Base-by-base conservation (phyloP, 2,113 vertebrate species). In the Pagrus major region DNA sequence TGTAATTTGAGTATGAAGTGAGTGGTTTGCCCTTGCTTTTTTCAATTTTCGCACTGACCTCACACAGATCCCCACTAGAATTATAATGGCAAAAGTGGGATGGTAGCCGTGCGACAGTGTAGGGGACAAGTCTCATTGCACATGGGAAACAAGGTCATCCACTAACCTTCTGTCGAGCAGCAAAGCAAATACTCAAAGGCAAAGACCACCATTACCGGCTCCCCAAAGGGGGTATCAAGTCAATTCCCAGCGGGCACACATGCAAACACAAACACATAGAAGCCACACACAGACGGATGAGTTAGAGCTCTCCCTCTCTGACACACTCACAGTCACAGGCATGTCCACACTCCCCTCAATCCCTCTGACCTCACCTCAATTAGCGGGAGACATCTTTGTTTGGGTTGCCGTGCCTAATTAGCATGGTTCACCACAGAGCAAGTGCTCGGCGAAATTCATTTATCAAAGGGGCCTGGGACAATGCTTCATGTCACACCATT, bases 101-200 rank as follows among this genome's bases (percentile, higher is more conserved):
- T 64, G 29, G 83, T 58, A 81, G 87, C 84, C n/a, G 11, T 71
- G 78, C 70, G 54, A 39, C 67, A 56, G 74, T 55, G 76, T 49
- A 61, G 42, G 82, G 78, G 76, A 86, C 82, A 78, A 70, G 83
- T 89, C 69, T 78, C 72, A 47, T 67, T 89, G 77, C 85, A 80
- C 89, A 70, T 54, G 71, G 85, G 86, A 86, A 88, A 92, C 85
- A 86, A 91, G 90, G 92, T 91, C 92, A 90, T 75, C 84, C 81
- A 69, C 83, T 80, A 78, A 78, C 90, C 88, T 92, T 87, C 80
- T 77, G 85, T 87, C 39, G 60, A 73, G 83, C 79, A 64, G 5
- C 84, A 91, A 55, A 86, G 83, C 73, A 83, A 83, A 85, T 54
- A 74, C 89, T 89, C 83, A 65, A 37, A 86, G 76, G 88, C 76